Conservation (phyloP, 2,797 vertebrate genomes). For the Amniataba percoides region DNA sequence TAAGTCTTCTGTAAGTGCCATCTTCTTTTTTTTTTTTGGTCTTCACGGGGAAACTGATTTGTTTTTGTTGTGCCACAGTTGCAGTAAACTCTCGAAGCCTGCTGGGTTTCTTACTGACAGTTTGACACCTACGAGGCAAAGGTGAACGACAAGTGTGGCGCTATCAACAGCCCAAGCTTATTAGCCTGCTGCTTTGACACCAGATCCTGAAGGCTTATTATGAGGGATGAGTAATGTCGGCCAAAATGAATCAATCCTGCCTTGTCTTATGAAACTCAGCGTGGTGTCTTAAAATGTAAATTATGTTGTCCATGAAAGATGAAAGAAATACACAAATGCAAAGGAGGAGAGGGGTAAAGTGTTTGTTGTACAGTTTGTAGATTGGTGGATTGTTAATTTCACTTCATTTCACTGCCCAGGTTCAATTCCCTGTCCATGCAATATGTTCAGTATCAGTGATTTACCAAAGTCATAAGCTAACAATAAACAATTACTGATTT, state of each 20-base stretch:
- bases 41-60: conserved; percentile 55
- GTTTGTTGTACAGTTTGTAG: not conserved
- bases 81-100: conserved; percentile 58
- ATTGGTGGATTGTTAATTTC: not conserved
- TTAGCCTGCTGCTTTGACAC: conserved; percentile 76
- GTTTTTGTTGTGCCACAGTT: conserved; percentile 52
- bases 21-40: conserved; percentile 30
- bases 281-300: conserved; percentile 42
- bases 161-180: conserved; percentile 77
- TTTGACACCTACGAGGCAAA: conserved; percentile 75
- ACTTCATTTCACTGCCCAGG: not conserved
- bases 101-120: conserved; percentile 67
- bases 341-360: not conserved
- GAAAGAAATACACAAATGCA: not conserved
- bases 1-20: conserved; percentile 16
- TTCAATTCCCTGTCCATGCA: too few relatives aligned
- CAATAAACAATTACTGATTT: not conserved
- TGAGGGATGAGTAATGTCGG: conserved; percentile 63
- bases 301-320: conserved; percentile 9
- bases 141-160: conserved; percentile 67
- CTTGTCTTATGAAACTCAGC: conserved; percentile 43
- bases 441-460: not conserved
- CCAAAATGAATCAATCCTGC: conserved; percentile 59
- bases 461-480: not conserved
- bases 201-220: conserved; percentile 59